Base-by-base conservation (phyloP, 1,140 invertebrate genomes). In the Cheumatopsyche charites region DNA sequence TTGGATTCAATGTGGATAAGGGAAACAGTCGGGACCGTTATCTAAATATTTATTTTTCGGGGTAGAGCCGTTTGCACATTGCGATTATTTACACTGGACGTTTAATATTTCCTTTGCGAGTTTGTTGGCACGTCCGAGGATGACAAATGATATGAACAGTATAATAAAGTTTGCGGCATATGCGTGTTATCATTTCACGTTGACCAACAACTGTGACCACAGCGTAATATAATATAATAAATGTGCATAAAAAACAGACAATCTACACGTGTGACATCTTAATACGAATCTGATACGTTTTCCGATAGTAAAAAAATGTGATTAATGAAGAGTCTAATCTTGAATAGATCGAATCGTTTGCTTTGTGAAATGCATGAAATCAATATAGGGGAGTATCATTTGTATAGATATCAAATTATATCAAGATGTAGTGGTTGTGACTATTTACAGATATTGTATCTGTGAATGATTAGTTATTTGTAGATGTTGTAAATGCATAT, bases 181-280 rank as follows among this genome's bases (percentile, higher is more conserved):
- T 68, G 42, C 19, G 12, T 61, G 12, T 41, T 63, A 26, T n/a
- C 36, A 41, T 63, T 36, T 63, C 11, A n/a, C 23, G 66, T 15
- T 58, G 47, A 68, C 45, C 66, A 36, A 67, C 65, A 49, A 68
- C 36, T 68, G 66, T 55, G 41, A 17, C 47, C 47, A 55, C 43
- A 42, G n/a, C n/a, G n/a, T n/a, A n/a, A n/a, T n/a, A n/a, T n/a
- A n/a, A 29, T 55, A 68, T 68, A 55, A 55, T 23, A 13, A 13
- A 42, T 13, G 63, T 58, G 25, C 19, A 41, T 13, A 66, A 66
- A 66, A 47, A 45, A 45, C 3, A 5, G 49, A 15, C 21, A 17
- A 4, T 21, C 21, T 4, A 9, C 17, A 25, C 11, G 21, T 25
- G 21, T n/a, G 23, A 58, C 55, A 58, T 25, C 17, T 58, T 58